Base-by-base conservation (phyloP, 2,797 vertebrate species). In the Enoplosus armatus region DNA sequence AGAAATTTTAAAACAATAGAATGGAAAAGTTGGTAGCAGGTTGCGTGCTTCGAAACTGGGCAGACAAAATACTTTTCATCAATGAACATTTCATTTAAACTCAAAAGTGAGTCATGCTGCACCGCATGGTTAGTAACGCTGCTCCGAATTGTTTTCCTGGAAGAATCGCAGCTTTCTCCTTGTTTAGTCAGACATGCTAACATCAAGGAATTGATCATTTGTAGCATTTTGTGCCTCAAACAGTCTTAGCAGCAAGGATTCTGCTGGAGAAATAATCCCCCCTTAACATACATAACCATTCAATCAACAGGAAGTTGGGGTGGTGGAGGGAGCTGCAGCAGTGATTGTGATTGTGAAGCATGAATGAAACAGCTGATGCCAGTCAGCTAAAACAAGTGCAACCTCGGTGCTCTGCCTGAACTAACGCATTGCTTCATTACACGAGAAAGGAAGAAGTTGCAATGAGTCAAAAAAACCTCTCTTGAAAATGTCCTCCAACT, bases 1-100 rank as follows among this genome's bases (percentile, higher is more conserved):
- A 59, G 47, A 75, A 55, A 62, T 20, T 8, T 39, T 35, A 9
- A 68, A 72, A 75, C 59, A 50, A 39, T 26, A 18, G 39, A 60
- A 50, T 47, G 35, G 74, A 60, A 54, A 68, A 47, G n/a, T n/a
- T n/a, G n/a, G n/a, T n/a, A n/a, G n/a, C n/a, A n/a, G n/a, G n/a
- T n/a, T n/a, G n/a, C n/a, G n/a, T n/a, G n/a, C n/a, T n/a, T n/a
- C n/a, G n/a, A n/a, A n/a, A n/a, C 35, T 22, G 15, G 27, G 35
- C 9, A 15, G n/a, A 72, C 53, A 50, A 70, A 53, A 50, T 27
- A 24, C 8, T 68, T 27, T 33, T 33, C 11, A n/a, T 35, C 8
- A 45, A 59, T 51, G 39, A 20, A 65, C 66, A 66, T 12, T 9
- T 3, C 8, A 35, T 59, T 45, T 59, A 18, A 65, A 35, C 35